These are phyloP conservation scores for Epinephelus lanceolatus DNA, from an alignment of 2,113 vertebrate species.

Conservation along the genomic window DNA sequence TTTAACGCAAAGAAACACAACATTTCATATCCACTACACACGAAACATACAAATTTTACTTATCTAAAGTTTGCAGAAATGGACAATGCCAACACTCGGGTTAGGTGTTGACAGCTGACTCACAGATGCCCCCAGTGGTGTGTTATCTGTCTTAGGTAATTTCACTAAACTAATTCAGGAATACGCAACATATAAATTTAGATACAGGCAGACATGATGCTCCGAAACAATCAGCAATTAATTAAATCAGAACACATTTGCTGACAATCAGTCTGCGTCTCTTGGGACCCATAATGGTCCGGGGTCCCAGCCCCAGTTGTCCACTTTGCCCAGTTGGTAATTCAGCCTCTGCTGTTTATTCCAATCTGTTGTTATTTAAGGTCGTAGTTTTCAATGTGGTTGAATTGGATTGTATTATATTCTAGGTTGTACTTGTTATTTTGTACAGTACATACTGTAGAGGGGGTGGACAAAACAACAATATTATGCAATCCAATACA, in stretches of 20 bases:
- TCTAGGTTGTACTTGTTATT: constrained; percentile 40
- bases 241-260: not conserved
- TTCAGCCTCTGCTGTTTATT: constrained; percentile 5
- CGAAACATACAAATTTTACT: no score
- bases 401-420: constrained; percentile 19
- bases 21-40: no score
- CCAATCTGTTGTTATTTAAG: not conserved
- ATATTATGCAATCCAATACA: constrained; percentile 69
- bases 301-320: no score
- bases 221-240: not conserved
- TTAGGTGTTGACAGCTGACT: no score
- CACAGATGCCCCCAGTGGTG: not conserved
- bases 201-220: not conserved
- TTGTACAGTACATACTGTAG: constrained; percentile 46
- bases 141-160: not conserved
- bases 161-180: not conserved
- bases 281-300: not conserved
- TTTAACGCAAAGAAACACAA: no score
- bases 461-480: constrained; percentile 69
- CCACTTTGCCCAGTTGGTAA: not conserved
- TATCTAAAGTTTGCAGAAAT: no score
- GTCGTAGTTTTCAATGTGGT: constrained; percentile 11
- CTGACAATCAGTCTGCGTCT: not conserved
- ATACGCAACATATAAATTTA: not conserved
- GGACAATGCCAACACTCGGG: no score